Conservation (phyloP, 2,113 vertebrate species). For the Ageneiosus marmoratus region DNA sequence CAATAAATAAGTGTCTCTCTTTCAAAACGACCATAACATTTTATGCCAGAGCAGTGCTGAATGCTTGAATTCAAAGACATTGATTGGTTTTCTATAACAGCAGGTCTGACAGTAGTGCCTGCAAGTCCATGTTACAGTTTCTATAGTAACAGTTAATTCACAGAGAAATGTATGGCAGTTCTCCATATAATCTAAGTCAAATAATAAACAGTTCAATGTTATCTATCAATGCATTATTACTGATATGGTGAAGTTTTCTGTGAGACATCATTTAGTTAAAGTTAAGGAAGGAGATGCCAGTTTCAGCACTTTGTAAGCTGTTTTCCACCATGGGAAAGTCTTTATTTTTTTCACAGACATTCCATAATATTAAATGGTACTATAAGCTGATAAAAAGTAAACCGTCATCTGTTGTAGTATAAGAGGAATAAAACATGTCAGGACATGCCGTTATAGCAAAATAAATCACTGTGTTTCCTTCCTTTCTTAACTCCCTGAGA, state of each 20-base stretch:
- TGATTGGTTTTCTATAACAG: neutral
- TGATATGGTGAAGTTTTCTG: neutral
- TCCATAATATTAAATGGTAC: too few relatives aligned
- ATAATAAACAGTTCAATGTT: neutral
- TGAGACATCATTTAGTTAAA: neutral
- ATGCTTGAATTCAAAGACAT: neutral
- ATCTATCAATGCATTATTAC: neutral
- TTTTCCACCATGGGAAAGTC: neutral
- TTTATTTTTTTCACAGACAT: too few relatives aligned
- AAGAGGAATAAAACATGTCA: neutral
- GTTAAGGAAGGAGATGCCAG: neutral
- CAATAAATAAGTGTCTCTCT: slow-evolving; percentile 7
- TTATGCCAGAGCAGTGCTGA: neutral
- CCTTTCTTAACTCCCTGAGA: neutral
- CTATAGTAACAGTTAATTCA: neutral
- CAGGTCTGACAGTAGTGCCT: neutral
- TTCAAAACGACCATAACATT: slow-evolving; percentile 18
- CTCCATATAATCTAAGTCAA: neutral
- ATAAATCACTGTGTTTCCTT: neutral
- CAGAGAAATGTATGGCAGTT: neutral
- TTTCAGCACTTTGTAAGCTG: neutral
- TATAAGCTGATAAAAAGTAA: neutral
- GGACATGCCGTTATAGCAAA: neutral
- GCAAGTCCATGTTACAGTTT: neutral
- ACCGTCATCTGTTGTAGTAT: neutral